These are phyloP conservation scores for Myrmecobius fasciatus DNA, from an alignment of 2,113 vertebrate species.

Conservation along the genomic window DNA sequence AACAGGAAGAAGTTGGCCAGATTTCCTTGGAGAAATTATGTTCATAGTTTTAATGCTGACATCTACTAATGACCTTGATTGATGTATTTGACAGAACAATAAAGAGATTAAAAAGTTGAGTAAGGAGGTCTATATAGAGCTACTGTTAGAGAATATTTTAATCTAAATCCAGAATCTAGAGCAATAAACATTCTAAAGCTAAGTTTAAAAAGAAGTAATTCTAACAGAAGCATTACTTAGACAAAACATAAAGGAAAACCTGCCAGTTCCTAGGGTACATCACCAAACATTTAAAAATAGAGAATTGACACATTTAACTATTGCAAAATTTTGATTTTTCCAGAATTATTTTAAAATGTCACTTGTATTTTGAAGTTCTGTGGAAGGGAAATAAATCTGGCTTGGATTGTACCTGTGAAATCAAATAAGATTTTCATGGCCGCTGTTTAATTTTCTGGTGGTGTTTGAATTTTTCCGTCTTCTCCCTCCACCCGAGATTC, in stretches of 20 bases:
- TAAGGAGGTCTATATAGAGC: background rate
- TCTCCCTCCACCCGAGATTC: background rate
- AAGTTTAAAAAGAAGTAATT: constrained; percentile 28
- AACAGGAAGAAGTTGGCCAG: background rate
- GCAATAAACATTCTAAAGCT: constrained; percentile 16
- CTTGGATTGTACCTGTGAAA: constrained; percentile 9
- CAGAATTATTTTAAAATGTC: background rate
- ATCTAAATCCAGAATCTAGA: background rate
- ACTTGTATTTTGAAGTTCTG: too few relatives aligned
- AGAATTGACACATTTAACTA: background rate
- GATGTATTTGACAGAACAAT: background rate
- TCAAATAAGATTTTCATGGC: background rate
- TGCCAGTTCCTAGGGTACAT: background rate
- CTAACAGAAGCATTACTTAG: background rate
- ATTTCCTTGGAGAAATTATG: background rate
- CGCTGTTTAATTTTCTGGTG: constrained; percentile 2
- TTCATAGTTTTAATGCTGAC: background rate
- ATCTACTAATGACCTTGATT: background rate
- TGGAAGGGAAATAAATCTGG: background rate
- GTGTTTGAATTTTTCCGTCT: background rate
- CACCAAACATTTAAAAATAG: background rate
- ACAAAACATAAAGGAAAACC: constrained; percentile 1
- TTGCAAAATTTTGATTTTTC: constrained; percentile 11
- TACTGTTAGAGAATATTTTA: background rate
- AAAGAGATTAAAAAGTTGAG: background rate